Percentiles rank a stretch among this genome's conserved stretches.
Evolutionary conservation across 2,113 vertebrate species (phyloP).

Genomic region (Sminthopsis crassicaudata): DNA sequence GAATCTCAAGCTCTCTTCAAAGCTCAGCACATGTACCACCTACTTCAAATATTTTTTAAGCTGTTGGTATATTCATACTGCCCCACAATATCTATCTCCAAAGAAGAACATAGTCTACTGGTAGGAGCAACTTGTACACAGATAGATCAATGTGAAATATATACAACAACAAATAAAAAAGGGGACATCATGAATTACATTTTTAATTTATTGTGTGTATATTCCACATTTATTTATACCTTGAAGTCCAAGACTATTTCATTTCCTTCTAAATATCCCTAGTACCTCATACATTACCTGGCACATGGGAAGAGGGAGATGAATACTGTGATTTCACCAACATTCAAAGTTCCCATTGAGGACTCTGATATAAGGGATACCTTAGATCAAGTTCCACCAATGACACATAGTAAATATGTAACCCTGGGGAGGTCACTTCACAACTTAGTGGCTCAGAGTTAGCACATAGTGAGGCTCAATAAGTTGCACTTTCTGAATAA

Average conservation of each 20-base stretch:
- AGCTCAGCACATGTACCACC: background rate
- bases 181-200: background rate
- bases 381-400: background rate
- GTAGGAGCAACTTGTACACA: background rate
- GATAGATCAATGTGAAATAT: too few species aligned
- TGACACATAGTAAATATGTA: background rate
- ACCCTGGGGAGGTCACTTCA: background rate
- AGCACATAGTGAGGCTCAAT: background rate
- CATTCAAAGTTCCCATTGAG: background rate
- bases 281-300: background rate
- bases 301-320: background rate
- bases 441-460: background rate
- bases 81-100: background rate
- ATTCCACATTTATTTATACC: background rate
- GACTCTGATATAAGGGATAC: background rate
- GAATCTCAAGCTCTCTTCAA: background rate
- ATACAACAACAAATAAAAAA: background rate
- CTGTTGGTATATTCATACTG: background rate
- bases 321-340: background rate
- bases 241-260: background rate
- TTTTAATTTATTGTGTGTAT: background rate
- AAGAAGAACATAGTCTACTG: background rate
- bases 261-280: background rate
- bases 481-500: background rate
- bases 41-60: background rate